Base-by-base conservation (phyloP, 2,113 vertebrate species). In the Hippocampus abdominalis region DNA sequence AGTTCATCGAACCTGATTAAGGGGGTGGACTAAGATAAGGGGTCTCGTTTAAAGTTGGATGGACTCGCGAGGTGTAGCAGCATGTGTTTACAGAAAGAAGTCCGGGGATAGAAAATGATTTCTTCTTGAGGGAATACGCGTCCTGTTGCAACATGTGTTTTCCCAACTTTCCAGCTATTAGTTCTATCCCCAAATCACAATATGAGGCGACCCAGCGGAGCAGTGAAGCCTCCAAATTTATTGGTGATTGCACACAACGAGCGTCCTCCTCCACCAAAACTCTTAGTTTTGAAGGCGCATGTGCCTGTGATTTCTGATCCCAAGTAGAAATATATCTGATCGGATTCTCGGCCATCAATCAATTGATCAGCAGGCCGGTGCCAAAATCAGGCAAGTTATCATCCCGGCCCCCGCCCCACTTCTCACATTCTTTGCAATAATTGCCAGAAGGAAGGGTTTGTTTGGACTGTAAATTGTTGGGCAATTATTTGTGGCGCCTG, bases 151-250 rank as follows among this genome's bases (percentile, higher is more conserved):
- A 57, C 70, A 71, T 76, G 40, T 56, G 13, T 29, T 69, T 64
- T 40, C n/a, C n/a, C 40, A 16, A 15, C 12, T 44, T 46, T 46
- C 40, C 61, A 42, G 4, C 39, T 8, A 42, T 64, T 64, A 42
- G 2, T 64, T 44, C 36, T n/a, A 64, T 64, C 39, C 75, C 71
- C 75, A 68, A 83, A 81, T 84, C 84, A 66, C 42, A 76, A 53
- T 77, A 72, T 78, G 83, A 81, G 69, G 73, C 68, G 77, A 82
- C 81, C 73, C 78, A 67, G 60, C 4, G 42, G 77, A 84, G 51
- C 71, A 76, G 72, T 56, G 64, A 79, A 72, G 64, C 75, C 21
- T 53, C 51, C 65, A 87, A 85, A 90, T 87, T 86, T 86, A 90
- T 84, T 77, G 80, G 46, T 71, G 67, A 4, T 18, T 71, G 74